Percentiles rank a stretch among this genome's conserved stretches.
Evolutionary conservation across 2,113 vertebrate genomes (phyloP).

Genomic region (Oreotragus oreotragus): DNA sequence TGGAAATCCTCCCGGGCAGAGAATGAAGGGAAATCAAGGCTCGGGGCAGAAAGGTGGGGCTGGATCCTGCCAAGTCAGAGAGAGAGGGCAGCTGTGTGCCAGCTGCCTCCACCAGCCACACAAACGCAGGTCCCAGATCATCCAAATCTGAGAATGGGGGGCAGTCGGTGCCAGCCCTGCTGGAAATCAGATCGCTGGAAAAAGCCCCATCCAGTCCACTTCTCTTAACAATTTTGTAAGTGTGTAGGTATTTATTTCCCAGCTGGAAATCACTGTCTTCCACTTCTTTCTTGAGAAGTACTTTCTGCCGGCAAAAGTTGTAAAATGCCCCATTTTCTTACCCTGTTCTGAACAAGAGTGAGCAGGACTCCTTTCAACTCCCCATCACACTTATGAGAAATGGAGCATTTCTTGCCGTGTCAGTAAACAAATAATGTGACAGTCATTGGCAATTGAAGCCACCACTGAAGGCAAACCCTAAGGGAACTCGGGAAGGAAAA

Average conservation of each 20-base stretch:
- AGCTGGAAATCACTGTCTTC: not conserved
- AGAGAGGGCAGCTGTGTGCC: not conserved
- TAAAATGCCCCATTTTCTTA: not conserved
- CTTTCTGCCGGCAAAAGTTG: not conserved
- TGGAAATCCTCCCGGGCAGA: not conserved
- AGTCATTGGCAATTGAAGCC: not conserved
- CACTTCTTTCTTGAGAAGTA: not conserved
- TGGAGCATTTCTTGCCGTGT: not conserved
- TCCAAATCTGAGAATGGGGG: not conserved
- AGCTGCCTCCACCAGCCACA: no score
- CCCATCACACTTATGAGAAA: not conserved
- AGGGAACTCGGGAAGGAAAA: not conserved
- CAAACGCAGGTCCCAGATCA: not conserved
- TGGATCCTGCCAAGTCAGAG: not conserved
- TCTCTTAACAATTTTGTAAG: not conserved
- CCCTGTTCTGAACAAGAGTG: not conserved
- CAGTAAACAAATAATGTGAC: not conserved
- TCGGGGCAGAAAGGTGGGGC: not conserved
- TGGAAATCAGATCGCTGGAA: not conserved
- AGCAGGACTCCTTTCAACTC: not conserved
- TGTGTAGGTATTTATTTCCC: not conserved
- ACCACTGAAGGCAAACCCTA: not conserved
- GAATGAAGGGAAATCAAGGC: not conserved
- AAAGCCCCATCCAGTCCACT: not conserved
- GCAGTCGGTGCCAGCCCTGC: rapidly evolving